These are phyloP conservation scores for Gasterosteus aculeatus DNA, from an alignment of 2,113 vertebrate species.

Conservation along the genomic window DNA sequence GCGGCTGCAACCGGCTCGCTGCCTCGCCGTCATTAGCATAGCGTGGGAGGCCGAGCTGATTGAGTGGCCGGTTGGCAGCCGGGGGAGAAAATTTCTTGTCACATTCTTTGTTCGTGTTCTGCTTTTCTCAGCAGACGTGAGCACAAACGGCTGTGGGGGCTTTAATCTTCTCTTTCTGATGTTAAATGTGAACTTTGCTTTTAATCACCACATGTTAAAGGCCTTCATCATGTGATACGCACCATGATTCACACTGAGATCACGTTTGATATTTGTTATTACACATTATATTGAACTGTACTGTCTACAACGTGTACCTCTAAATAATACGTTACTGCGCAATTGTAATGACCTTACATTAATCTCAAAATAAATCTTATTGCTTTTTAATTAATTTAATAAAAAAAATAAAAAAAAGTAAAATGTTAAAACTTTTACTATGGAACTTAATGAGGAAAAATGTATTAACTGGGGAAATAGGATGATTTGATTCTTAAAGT, in stretches of 20 bases:
- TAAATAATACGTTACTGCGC: too few relatives aligned
- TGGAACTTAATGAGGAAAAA: background rate
- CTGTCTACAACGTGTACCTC: too few relatives aligned
- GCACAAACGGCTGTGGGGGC: background rate
- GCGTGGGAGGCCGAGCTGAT: constrained; percentile 73
- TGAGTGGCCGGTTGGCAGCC: constrained; percentile 72
- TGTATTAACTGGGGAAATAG: background rate
- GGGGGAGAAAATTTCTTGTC: constrained; percentile 46
- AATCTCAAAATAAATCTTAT: too few relatives aligned
- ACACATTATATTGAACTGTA: too few relatives aligned
- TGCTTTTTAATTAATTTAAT: too few relatives aligned
- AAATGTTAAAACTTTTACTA: background rate
- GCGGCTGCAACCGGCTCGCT: constrained; percentile 66
- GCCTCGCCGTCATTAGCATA: constrained; percentile 74
- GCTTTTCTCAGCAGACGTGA: constrained; percentile 5
- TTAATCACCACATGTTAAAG: background rate
- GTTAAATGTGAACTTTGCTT: background rate
- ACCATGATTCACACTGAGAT: background rate
- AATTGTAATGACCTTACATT: too few relatives aligned
- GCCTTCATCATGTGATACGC: constrained; percentile 1
- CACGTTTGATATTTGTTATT: background rate
- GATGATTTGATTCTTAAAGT: background rate
- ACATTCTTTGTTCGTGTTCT: constrained; percentile 58
- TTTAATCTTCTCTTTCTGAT: constrained; percentile 7
- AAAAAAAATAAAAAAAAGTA: background rate